Conservation (phyloP, 2,888 invertebrate species). For the Melinaea marsaeus region DNA sequence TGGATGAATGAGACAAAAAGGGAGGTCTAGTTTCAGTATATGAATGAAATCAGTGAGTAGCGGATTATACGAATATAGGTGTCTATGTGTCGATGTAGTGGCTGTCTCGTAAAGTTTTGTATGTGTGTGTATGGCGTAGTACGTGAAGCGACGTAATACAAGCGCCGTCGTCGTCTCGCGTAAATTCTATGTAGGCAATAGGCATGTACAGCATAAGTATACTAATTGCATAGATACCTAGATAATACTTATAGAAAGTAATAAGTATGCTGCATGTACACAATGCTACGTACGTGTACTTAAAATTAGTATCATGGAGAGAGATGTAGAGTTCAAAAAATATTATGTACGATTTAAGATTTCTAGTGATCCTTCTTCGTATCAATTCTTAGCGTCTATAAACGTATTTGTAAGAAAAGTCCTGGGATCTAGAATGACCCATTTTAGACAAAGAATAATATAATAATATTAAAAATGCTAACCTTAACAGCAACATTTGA, state of each 20-base stretch:
- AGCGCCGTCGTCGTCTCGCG: constrained; percentile 55
- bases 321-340: too few relatives aligned
- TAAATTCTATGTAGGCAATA: constrained; percentile 50
- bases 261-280: constrained; percentile 9
- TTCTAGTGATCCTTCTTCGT: too few relatives aligned
- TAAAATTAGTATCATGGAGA: too few relatives aligned
- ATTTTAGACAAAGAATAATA: too few relatives aligned
- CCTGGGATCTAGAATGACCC: too few relatives aligned
- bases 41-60: constrained; percentile 73
- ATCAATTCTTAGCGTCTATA: too few relatives aligned
- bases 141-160: constrained; percentile 55
- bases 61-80: constrained; percentile 43
- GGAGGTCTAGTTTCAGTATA: constrained; percentile 72
- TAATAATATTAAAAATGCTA: too few relatives aligned
- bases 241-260: constrained; percentile 21
- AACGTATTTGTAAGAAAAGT: too few relatives aligned
- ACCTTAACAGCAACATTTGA: too few relatives aligned
- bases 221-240: constrained; percentile 27
- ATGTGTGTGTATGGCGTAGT: constrained; percentile 64
- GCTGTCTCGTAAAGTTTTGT: constrained; percentile 61
- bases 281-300: neutral
- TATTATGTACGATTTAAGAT: too few relatives aligned
- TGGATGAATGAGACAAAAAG: constrained; percentile 67
- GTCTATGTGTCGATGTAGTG: constrained; percentile 52
- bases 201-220: constrained; percentile 32